Conservation (phyloP, 2,888 invertebrate genomes). For the Caenorhabditis plicata region DNA sequence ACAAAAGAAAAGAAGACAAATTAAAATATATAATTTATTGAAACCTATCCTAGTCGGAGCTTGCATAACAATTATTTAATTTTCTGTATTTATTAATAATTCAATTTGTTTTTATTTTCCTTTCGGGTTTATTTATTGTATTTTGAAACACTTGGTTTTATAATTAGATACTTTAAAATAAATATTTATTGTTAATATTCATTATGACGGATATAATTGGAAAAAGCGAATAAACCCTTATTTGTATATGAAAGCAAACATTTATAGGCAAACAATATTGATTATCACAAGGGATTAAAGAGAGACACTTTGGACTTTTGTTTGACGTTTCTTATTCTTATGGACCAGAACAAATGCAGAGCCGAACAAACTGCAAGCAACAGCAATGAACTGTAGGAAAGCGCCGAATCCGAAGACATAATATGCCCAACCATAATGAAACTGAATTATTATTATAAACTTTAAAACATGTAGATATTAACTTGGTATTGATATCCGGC, state of each 20-base stretch:
- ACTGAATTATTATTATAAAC: slow-evolving; percentile 21
- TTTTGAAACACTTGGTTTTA: too few relatives aligned
- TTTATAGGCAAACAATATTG: too few relatives aligned
- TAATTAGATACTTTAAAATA: too few relatives aligned
- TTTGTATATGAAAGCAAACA: too few relatives aligned
- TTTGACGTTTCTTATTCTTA: slow-evolving; percentile 26
- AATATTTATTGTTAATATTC: too few relatives aligned
- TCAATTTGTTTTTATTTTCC: too few relatives aligned
- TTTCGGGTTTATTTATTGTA: too few relatives aligned
- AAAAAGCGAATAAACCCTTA: too few relatives aligned
- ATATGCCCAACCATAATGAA: slow-evolving; percentile 52
- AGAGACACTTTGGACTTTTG: slow-evolving; percentile 23
- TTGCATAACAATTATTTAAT: background rate
- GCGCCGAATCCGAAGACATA: slow-evolving; percentile 36
- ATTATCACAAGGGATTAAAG: too few relatives aligned
- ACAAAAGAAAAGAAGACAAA: slow-evolving; percentile 42
- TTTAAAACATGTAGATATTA: slow-evolving; percentile 1
- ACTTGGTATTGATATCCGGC: slow-evolving; percentile 34
- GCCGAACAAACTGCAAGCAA: slow-evolving; percentile 33
- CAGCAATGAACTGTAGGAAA: slow-evolving; percentile 29
- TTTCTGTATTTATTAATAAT: too few relatives aligned
- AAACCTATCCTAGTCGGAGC: too few relatives aligned
- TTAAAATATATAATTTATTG: slow-evolving; percentile 7
- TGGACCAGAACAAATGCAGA: slow-evolving; percentile 33
- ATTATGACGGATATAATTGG: too few relatives aligned